Evolutionary conservation across 2,113 vertebrate genomes (phyloP).

Genomic region (Oryzias celebensis): DNA sequence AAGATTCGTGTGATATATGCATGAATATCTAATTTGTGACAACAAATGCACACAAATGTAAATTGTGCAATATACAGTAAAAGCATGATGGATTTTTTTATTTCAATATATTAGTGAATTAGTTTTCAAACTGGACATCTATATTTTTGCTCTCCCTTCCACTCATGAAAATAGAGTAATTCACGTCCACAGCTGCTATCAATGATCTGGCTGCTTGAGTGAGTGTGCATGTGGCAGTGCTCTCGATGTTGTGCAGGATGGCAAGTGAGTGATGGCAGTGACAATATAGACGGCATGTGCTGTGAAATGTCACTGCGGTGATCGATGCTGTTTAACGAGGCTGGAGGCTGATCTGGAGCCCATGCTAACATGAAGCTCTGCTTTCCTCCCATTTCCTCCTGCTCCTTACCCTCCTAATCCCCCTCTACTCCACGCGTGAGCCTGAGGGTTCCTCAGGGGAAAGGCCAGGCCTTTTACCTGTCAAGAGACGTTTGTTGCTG

Average conservation of each 20-base stretch:
- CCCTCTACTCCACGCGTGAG: constrained; percentile 54
- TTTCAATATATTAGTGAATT: too few relatives aligned
- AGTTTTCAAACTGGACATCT: too few relatives aligned
- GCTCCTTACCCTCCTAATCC: constrained; percentile 57
- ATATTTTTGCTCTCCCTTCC: constrained; percentile 2
- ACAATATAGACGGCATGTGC: constrained; percentile 72
- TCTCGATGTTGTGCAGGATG: constrained; percentile 32
- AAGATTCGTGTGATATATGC: too few relatives aligned
- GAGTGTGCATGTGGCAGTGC: constrained; percentile 16
- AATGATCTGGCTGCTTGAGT: constrained; percentile 47
- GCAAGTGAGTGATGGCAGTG: constrained; percentile 69
- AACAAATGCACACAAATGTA: too few relatives aligned
- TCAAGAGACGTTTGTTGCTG: constrained; percentile 60
- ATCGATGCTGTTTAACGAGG: constrained; percentile 82
- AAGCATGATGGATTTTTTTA: too few relatives aligned
- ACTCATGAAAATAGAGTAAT: constrained; percentile 30
- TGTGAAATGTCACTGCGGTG: constrained; percentile 77
- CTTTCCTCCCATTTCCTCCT: constrained; percentile 39
- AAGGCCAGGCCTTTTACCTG: constrained; percentile 59
- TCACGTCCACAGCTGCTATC: constrained; percentile 54
- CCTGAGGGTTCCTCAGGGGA: constrained; percentile 51
- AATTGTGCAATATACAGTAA: too few relatives aligned
- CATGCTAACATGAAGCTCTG: constrained; percentile 69
- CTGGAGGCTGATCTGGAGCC: constrained; percentile 76
- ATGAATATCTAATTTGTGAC: too few relatives aligned